Base-by-base conservation (phyloP, 1,140 invertebrate species). In the Aphelenchoides avenae region DNA sequence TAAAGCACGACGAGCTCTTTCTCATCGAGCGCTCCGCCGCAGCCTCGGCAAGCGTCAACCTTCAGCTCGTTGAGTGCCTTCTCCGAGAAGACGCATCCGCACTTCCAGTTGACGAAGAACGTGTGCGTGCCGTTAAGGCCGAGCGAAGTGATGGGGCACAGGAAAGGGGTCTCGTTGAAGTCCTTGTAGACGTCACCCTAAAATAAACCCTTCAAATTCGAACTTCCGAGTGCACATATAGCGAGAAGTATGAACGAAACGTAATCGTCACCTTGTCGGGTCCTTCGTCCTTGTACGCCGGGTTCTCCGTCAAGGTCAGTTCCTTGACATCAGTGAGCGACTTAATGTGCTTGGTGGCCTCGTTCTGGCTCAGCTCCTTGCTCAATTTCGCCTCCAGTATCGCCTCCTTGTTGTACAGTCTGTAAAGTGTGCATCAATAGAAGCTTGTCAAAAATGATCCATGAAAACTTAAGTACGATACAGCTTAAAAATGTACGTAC, bases 11-110 rank as follows among this genome's bases (percentile, higher is more conserved):
- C 84, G 11, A 95, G 78, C 78, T 96, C 50, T 57, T n/a, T 34
- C n/a, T n/a, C n/a, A 20, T 80, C 76, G 29, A 39, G 20, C 26
- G 33, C 24, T 42, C 85, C 81, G 61, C 88, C 87, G 80, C 91
- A 95, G 79, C 86, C 65, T 37, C 71, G 70, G 52, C 79, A 80
- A 13, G 56, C 71, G 27, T 80, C 76, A 13, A 76, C 64, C 67
- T 87, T 89, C 3, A 96, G 85, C 82, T 94, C 87, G 78, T 93
- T 94, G 0, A 94, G 71, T 0, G 92, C 89, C 62, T 91, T 84
- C 78, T 98, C 92, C 22, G 92, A 94, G 68, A 98, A 81, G 0
- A 94, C 93, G 83, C 93, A 98, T 0, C 93, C 94, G 79, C 93
- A 98, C 27, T 81, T 85, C 89, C 91, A 94, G 0, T 93, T 77